Evolutionary conservation across 1,140 invertebrate species (phyloP), one percentile per base, ranked within the genome.

Genomic region (Drosophila erecta): DNA sequence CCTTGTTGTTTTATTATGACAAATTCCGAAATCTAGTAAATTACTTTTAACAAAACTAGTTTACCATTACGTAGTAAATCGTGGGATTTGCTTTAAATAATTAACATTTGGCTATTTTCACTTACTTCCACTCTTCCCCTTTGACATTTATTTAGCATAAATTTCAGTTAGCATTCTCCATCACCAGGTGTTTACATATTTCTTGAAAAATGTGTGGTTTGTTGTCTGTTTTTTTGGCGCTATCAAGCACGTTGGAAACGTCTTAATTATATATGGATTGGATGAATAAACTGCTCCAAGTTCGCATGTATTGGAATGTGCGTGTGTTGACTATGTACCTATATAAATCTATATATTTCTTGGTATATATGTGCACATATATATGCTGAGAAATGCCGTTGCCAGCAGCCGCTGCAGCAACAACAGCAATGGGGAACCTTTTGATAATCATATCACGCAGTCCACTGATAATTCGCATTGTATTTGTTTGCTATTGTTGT

Each of bases 361-460:
- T 49, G 24, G 40, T 59, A 33, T 47, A 43, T n/a, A 30, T 15
- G 7, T 12, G 35, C 0, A 12, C 27, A 49, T 27, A 17, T 17
- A 17, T 83, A 73, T 76, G 67, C 51, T 53, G 51, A 86, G 69
- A 86, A 86, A 78, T 87, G 81, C 80, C 62, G 43, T 64, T 65
- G 62, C 62, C 62, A 64, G 62, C 58, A 81, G 80, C 77, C 77
- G 76, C 81, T 66, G 71, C 57, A 66, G 22, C 66, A 73, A 46
- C 58, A 76, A 41, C 56, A 78, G 41, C 17, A 59, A 58, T 57
- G 58, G 58, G 69, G 78, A 81, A 83, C 83, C 79, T 86, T 79
- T 86, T 86, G 83, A 86, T 86, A 87, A 83, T 87, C 83, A 87
- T 89, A 87, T 87, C 83, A 87, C 83, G 83, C 75, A 81, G 83